Base-by-base conservation (phyloP, 64 coral and sea anemone genomes). In the Catalaphyllia jardinei region DNA sequence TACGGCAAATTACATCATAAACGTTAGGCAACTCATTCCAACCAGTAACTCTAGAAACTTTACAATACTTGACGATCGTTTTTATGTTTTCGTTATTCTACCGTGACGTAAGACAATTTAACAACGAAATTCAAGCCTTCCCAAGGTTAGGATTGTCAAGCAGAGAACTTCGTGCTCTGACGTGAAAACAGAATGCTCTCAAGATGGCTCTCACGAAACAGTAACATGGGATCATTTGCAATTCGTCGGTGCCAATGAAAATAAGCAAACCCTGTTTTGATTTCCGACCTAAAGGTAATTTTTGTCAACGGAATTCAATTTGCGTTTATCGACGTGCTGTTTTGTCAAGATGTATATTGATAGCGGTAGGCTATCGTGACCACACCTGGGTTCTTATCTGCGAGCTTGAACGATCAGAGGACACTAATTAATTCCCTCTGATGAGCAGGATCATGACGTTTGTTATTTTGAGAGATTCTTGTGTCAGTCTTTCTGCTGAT, bases 341-440 rank as follows among this genome's bases (percentile, higher is more conserved):
- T 84, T 60, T n/a, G 64, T 69, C 62, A 67, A 84, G 80, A 84
- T 84, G 42, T 7, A 67, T 24, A 31, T 49, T 4, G 62, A 62
- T 69, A 84, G 64, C 62, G 64, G 8, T 0, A 38, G 19, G 33
- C 30, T 84, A 84, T 84, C 62, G 25, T 11, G 38, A 28, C 80
- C 80, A 10, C 80, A 31, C 80, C 80, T 62, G 19, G 31, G 20
- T 84, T 35, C 64, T 84, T 84, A 84, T 84, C 61, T 46, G 30
- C 38, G 60, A 51, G 80, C 11, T 62, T 61, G 29, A 31, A 81
- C 62, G 79, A 81, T 81, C 29, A 81, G 59, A 81, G 35, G 80
- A 84, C 80, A 69, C 61, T 84, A 84, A 84, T 84, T 84, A 27
- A 84, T 67, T 84, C 64, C 80, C 19, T 62, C 20, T 69, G 80